Evolutionary conservation across 2,888 invertebrate genomes (phyloP).

Genomic region (Troides aeacus): DNA sequence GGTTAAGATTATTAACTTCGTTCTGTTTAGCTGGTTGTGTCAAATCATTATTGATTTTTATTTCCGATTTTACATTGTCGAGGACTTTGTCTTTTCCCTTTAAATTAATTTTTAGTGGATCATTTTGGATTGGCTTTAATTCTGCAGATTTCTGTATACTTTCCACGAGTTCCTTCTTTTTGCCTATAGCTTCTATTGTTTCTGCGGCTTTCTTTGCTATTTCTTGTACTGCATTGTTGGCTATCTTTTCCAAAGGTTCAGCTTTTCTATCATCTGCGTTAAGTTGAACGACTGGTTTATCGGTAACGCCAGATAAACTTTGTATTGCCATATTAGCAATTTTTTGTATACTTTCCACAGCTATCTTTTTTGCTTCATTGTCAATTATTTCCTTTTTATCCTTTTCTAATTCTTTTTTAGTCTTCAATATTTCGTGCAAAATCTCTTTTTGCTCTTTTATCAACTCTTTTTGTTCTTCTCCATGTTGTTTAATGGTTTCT

Average conservation of each 20-base stretch:
- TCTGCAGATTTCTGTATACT: slow-evolving; percentile 27
- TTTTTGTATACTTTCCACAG: slow-evolving; percentile 75
- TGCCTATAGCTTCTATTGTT: slow-evolving; percentile 69
- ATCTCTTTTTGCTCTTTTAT: slow-evolving; percentile 84
- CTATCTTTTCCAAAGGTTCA: slow-evolving; percentile 53
- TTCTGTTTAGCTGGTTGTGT: neutral
- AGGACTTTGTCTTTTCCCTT: slow-evolving; percentile 16
- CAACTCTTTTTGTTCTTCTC: slow-evolving; percentile 83
- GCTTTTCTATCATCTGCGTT: slow-evolving; percentile 42
- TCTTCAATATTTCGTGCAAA: slow-evolving; percentile 80
- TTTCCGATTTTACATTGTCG: slow-evolving; percentile 25
- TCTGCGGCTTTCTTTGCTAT: slow-evolving; percentile 72
- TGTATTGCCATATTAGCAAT: slow-evolving; percentile 73
- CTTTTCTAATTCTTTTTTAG: slow-evolving; percentile 72
- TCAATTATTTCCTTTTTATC: slow-evolving; percentile 69
- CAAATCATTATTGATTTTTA: slow-evolving; percentile 25
- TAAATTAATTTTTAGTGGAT: slow-evolving; percentile 6
- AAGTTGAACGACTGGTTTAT: slow-evolving; percentile 48
- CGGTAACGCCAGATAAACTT: slow-evolving; percentile 65
- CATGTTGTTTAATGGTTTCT: slow-evolving; percentile 84
- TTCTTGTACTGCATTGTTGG: slow-evolving; percentile 67
- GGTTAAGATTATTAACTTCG: slow-evolving; percentile 9
- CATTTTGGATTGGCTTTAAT: slow-evolving; percentile 18
- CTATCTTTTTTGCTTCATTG: slow-evolving; percentile 71
- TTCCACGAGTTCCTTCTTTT: slow-evolving; percentile 59